phyloP scores from a whole-genome alignment of 1,140 invertebrate genomes.

The Musca vetustissima region DNA sequence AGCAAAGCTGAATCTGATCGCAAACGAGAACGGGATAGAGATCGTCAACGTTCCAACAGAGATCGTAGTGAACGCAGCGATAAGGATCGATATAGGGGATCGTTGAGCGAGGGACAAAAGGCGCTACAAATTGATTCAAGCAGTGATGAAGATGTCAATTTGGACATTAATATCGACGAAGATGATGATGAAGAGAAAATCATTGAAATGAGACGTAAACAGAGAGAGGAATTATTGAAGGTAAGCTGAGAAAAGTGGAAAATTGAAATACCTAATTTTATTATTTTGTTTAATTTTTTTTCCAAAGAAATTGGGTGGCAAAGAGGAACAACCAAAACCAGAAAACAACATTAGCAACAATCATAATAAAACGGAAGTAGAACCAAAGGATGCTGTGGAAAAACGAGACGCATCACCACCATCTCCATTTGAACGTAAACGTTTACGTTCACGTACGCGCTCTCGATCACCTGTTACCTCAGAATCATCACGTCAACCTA shows the following conservation, averaged over 20 bases:
- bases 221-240: slow-evolving; percentile 86
- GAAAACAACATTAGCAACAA: background rate
- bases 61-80: slow-evolving; percentile 40
- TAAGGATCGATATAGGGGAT: slow-evolving; percentile 61
- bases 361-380: background rate
- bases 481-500: background rate
- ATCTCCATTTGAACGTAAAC: background rate
- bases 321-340: background rate
- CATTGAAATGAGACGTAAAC: slow-evolving; percentile 85
- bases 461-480: slow-evolving; percentile 6
- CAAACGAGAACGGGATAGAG: slow-evolving; percentile 40
- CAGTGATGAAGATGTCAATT: slow-evolving; percentile 65
- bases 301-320: slow-evolving; percentile 4
- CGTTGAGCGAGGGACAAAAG: slow-evolving; percentile 80
- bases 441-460: background rate
- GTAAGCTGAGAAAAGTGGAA: slow-evolving; percentile 58
- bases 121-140: slow-evolving; percentile 63
- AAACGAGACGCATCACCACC: slow-evolving; percentile 1
- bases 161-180: slow-evolving; percentile 76
- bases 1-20: slow-evolving; percentile 53
- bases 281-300: background rate
- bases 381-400: background rate
- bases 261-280: background rate
- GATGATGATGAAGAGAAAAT: slow-evolving; percentile 94
- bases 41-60: slow-evolving; percentile 37